Percentiles rank a stretch among this genome's conserved stretches.
These are phyloP conservation scores for Sebastes minor DNA, from an alignment of 2,797 vertebrate genomes.

Conservation along the genomic window DNA sequence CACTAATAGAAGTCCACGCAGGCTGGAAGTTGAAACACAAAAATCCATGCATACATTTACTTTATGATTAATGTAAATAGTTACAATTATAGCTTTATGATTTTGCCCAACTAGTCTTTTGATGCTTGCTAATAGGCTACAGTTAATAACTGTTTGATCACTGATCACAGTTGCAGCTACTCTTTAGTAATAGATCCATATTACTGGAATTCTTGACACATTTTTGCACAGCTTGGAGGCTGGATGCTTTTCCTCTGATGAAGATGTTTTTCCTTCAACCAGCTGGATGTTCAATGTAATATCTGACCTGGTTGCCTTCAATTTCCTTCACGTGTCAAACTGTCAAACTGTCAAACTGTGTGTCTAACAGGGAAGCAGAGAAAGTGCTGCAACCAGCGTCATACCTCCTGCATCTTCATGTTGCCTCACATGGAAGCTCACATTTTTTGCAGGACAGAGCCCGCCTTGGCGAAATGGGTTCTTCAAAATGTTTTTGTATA, in stretches of 20 bases:
- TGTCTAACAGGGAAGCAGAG: neutral
- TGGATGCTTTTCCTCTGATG: neutral
- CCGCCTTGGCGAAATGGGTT: neutral
- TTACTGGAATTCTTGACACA: neutral
- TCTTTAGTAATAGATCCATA: neutral
- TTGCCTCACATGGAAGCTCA: conserved; percentile 8
- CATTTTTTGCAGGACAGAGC: conserved; percentile 22
- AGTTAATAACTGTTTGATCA: neutral
- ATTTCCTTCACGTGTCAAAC: neutral
- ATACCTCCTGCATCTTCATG: neutral
- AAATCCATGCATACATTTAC: neutral
- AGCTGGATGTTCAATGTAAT: neutral
- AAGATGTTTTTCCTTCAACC: neutral
- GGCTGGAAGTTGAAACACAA: conserved; percentile 16
- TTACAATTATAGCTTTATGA: neutral
- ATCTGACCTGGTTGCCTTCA: neutral
- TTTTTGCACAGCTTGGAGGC: neutral
- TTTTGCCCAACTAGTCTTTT: neutral
- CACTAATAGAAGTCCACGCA: conserved; percentile 22
- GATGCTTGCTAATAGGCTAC: neutral
- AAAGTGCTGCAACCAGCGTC: neutral
- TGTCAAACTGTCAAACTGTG: neutral
- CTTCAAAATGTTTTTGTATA: conserved; percentile 28
- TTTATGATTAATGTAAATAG: conserved; percentile 12
- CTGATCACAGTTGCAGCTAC: neutral